Evolutionary conservation across 2,888 invertebrate species (phyloP).

Genomic region (Alviniconcha strummeri): DNA sequence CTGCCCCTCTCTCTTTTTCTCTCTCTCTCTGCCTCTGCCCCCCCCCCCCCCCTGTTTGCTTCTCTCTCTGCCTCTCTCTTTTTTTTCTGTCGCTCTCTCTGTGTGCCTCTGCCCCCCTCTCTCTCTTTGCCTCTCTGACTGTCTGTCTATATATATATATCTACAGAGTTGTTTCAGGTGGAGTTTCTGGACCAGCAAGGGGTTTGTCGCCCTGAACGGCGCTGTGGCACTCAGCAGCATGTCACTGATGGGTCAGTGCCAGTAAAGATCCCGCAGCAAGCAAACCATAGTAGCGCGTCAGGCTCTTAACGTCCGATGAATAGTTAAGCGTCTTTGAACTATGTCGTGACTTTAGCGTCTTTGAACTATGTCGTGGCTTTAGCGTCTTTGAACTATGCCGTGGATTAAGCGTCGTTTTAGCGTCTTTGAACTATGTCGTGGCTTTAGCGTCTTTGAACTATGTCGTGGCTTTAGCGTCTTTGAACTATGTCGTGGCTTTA

Average conservation of each 20-base stretch:
- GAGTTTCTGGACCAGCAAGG: constrained; percentile 28
- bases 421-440: not conserved
- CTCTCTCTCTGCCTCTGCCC: no score
- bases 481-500: not conserved
- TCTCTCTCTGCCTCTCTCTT: no score
- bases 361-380: no score
- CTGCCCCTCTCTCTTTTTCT: no score
- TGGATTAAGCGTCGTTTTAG: not conserved
- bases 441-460: not conserved
- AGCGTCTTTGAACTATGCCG: no score
- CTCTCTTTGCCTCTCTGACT: not conserved
- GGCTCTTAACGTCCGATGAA: not conserved
- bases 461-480: not conserved
- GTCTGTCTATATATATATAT: not conserved
- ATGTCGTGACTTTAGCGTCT: no score
- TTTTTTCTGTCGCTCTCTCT: not conserved
- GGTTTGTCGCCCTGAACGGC: constrained; percentile 26
- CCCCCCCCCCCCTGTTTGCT: no score
- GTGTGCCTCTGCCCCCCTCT: not conserved
- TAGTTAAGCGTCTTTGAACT: not conserved
- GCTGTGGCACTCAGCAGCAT: constrained; percentile 32
- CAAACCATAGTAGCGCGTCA: not conserved
- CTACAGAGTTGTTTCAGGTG: constrained; percentile 2
- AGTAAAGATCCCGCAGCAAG: no score
- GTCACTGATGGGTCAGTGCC: not conserved